Evolutionary conservation across 2,888 invertebrate genomes (phyloP), one percentile per base, ranked within the genome.

Genomic region (Plagiodera versicolora): DNA sequence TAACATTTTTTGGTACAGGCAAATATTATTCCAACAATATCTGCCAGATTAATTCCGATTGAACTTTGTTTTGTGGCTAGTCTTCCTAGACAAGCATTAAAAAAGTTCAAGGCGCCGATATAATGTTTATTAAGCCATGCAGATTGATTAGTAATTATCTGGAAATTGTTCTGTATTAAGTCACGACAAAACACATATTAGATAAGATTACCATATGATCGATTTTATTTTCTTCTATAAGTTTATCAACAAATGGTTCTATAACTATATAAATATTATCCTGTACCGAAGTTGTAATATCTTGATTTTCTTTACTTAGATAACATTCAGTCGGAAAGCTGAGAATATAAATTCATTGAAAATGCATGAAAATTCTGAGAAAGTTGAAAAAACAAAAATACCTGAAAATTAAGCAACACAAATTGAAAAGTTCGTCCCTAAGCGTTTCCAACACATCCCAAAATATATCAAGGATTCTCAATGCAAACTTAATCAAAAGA

Each of bases 401-500:
- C 61, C 67, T 66, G 45, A 66, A 64, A 32, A 73, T 60, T 30
- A 50, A 56, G n/a, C 64, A 54, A 49, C 64, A 69, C 46, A 71
- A 69, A 28, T 58, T 51, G 6, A 71, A 30, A 11, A 71, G 49
- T 20, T 60, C 58, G 8, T 66, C 56, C 5, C 48, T 47, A 44
- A 61, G 52, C 32, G 58, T 58, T 45, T 68, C 59, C 16, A 64
- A 17, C 47, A 49, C 44, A 17, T 63, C 54, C 64, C 67, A 69
- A 65, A 83, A 83, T 18, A 79, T 77, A 28, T 75, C 79, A 60
- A 78, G 81, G 2, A 83, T 70, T 73, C 81, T 83, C 14, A 81
- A 57, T 55, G 82, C 70, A 67, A 85, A 81, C 71, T 84, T 84
- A 0, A 84, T 70, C 1, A 80, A 78, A 67, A 85, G 85, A 68